phyloP scores from a whole-genome alignment of 2,113 vertebrate genomes.

The Pelecanus crispus region DNA sequence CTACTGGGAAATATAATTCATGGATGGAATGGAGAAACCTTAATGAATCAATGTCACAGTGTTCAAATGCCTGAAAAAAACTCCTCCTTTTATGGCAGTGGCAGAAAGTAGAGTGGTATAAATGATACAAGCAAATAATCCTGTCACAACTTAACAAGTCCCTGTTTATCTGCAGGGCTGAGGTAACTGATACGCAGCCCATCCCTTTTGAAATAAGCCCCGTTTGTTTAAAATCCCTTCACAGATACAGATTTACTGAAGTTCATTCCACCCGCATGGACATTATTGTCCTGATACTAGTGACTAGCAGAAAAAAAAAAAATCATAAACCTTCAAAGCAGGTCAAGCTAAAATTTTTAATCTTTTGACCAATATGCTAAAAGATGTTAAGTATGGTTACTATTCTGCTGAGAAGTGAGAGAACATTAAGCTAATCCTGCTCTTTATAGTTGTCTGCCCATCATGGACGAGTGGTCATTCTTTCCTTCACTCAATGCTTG shows the following conservation, averaged over 20 bases:
- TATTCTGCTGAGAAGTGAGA: neutral
- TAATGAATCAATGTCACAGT: neutral
- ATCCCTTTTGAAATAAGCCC: neutral
- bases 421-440: neutral
- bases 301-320: neutral
- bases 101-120: neutral
- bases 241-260: neutral
- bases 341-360: neutral
- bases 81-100: neutral
- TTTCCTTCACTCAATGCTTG: neutral
- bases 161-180: neutral
- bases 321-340: neutral
- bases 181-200: neutral
- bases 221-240: neutral
- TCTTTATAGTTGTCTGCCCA: neutral
- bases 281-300: neutral
- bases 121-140: neutral
- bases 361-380: neutral
- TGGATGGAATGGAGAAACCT: neutral
- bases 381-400: neutral
- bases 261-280: neutral
- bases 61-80: neutral
- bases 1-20: neutral
- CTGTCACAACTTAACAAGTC: neutral
- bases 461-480: neutral